Evolutionary conservation across 2,888 invertebrate genomes (phyloP).

Genomic region (Leptothorax acervorum): DNA sequence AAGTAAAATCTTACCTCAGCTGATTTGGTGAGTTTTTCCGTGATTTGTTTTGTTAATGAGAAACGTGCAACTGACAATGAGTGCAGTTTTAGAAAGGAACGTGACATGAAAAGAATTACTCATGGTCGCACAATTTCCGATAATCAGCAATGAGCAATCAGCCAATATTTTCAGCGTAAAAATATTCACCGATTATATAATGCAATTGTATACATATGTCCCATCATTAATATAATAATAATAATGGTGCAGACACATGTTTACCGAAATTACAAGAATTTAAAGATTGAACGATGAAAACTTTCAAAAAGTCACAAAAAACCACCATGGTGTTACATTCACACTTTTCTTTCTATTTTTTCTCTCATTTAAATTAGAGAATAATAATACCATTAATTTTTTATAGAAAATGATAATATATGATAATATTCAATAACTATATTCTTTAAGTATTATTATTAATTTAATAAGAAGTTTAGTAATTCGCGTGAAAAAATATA

Average conservation of each 20-base stretch:
- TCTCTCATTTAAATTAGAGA: not conserved
- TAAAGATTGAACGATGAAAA: not conserved
- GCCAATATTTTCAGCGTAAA: too few species aligned
- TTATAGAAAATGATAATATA: not conserved
- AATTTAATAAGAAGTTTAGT: conserved; percentile 4
- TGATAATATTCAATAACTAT: not conserved
- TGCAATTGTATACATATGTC: not conserved
- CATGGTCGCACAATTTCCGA: too few species aligned
- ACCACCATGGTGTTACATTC: too few species aligned
- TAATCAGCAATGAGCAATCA: too few species aligned
- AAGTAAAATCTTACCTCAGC: too few species aligned
- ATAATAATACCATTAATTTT: not conserved
- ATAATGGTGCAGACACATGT: not conserved
- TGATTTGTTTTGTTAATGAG: too few species aligned
- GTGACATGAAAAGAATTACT: too few species aligned
- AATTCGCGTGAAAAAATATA: not conserved
- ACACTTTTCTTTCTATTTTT: too few species aligned
- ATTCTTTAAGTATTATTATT: conserved; percentile 5
- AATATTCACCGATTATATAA: not conserved
- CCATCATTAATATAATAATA: not conserved
- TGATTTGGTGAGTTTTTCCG: too few species aligned
- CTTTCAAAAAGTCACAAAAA: not conserved
- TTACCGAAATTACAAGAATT: not conserved
- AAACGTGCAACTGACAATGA: too few species aligned
- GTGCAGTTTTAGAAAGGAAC: too few species aligned